A percentile compares a stretch with the other conserved stretches of the same genome.
Evolutionary conservation across 2,888 invertebrate species (phyloP).

Genomic region (Monochamus alternatus): DNA sequence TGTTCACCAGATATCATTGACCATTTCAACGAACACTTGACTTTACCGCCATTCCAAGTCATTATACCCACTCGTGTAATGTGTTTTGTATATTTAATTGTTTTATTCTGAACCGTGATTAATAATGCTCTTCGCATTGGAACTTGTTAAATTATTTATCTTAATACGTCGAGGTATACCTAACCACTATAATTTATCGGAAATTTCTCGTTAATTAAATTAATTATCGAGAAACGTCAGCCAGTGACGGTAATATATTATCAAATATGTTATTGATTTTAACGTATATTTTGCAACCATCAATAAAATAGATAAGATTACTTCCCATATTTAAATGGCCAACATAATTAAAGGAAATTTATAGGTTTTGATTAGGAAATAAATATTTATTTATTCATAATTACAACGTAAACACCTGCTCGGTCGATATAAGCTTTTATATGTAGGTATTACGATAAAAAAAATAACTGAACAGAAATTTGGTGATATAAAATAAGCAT

Average conservation of each 20-base stretch:
- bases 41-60: constrained; percentile 19
- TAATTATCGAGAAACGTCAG: background rate
- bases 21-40: constrained; percentile 25
- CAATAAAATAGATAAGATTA: no score
- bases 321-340: no score
- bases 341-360: no score
- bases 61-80: constrained; percentile 22
- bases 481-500: no score
- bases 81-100: constrained; percentile 36
- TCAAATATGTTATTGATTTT: background rate
- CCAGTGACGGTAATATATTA: background rate
- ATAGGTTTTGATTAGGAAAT: no score
- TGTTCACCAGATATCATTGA: constrained; percentile 28
- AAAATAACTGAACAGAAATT: no score
- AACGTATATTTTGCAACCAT: no score
- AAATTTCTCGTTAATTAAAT: constrained; percentile 5
- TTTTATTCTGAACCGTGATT: constrained; percentile 32
- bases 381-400: no score
- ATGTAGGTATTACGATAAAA: no score
- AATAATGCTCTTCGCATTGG: constrained; percentile 24
- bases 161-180: constrained; percentile 5
- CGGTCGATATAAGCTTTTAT: no score
- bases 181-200: constrained; percentile 3
- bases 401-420: no score
- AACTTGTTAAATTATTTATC: constrained; percentile 27